Evolutionary conservation across 2,797 vertebrate genomes (phyloP).

Genomic region (Hypotaenidia okinawae): DNA sequence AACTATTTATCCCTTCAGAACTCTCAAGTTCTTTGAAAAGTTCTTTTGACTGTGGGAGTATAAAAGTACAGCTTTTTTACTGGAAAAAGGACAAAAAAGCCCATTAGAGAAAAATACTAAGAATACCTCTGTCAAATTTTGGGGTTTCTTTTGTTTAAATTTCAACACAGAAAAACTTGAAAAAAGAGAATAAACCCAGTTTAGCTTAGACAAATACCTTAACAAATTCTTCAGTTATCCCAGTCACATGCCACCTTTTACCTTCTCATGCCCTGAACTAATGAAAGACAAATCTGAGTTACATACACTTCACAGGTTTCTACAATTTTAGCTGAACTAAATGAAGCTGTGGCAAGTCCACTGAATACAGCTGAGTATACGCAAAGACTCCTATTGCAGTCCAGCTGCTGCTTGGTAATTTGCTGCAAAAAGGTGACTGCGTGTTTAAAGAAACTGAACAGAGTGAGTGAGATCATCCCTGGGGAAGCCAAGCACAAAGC

Average conservation of each 20-base stretch:
- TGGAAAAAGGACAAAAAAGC: neutral
- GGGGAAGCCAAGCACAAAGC: constrained; percentile 29
- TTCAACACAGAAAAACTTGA: neutral
- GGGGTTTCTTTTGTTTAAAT: neutral
- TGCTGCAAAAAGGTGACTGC: neutral
- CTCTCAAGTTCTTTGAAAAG: neutral
- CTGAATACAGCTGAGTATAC: neutral
- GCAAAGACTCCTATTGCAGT: neutral
- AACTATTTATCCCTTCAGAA: neutral
- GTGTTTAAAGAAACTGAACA: neutral
- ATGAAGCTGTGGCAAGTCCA: neutral
- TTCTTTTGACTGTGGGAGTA: neutral
- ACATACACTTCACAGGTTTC: neutral
- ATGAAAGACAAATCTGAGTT: neutral
- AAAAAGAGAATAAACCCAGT: neutral
- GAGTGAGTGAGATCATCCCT: neutral
- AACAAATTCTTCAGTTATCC: neutral
- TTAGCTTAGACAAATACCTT: neutral
- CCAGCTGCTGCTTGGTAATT: neutral
- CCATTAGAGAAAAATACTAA: neutral
- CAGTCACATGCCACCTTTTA: neutral
- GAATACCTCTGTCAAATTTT: neutral
- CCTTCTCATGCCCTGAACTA: neutral
- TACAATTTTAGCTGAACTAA: neutral
- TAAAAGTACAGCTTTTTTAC: neutral